These are phyloP conservation scores for Danionella dracula DNA, from an alignment of 2,797 vertebrate genomes.

Conservation along the genomic window DNA sequence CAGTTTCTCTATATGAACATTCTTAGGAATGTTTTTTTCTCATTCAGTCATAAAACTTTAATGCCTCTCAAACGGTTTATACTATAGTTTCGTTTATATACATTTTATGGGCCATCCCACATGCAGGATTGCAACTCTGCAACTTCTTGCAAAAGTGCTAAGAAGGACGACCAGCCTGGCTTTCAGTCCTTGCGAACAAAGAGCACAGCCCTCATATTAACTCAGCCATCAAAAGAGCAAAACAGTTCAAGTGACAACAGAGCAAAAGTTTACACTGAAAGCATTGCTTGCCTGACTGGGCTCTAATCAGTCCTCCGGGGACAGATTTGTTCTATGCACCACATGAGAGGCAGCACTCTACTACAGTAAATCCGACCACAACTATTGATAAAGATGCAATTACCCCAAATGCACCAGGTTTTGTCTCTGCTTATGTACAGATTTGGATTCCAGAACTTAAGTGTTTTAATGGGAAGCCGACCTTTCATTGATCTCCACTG, in stretches of 20 bases:
- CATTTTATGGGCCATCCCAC: neutral
- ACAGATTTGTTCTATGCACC: conserved; percentile 42
- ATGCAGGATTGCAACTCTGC: conserved; percentile 9
- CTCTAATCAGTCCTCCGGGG: conserved; percentile 38
- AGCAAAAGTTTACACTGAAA: conserved; percentile 45
- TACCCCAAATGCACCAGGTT: conserved; percentile 20
- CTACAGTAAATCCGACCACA: conserved; percentile 1
- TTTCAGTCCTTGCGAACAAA: neutral
- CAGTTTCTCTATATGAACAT: no score
- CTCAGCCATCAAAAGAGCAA: conserved; percentile 18
- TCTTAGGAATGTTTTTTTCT: neutral
- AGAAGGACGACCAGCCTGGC: conserved; percentile 8
- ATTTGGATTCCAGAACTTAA: conserved; percentile 8
- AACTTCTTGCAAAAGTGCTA: conserved; percentile 21
- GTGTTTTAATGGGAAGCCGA: conserved; percentile 35
- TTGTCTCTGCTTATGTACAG: conserved; percentile 38
- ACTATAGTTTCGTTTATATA: neutral
- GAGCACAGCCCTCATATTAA: neutral
- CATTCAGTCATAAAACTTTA: neutral
- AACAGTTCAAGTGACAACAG: conserved; percentile 40
- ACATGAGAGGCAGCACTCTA: conserved; percentile 28
- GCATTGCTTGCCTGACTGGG: conserved; percentile 27
- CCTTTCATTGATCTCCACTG: conserved; percentile 46
- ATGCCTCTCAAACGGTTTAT: neutral
- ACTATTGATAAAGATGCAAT: conserved; percentile 10